phyloP scores from a whole-genome alignment of 2,797 vertebrate species.

The Apogon talboti region DNA sequence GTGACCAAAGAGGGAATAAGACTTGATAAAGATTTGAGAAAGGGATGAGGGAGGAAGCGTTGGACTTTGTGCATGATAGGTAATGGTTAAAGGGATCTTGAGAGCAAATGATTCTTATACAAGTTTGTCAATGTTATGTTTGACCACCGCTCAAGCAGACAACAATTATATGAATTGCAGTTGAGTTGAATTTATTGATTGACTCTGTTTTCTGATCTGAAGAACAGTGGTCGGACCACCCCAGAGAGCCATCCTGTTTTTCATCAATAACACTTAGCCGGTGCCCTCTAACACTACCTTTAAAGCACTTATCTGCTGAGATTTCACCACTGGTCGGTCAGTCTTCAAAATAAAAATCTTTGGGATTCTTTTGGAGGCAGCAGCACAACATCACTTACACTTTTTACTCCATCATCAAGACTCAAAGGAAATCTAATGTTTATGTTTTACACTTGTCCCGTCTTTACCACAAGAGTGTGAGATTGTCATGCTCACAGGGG shows the following conservation, averaged over 20 bases:
- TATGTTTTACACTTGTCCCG: slow-evolving; percentile 27
- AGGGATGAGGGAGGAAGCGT: neutral
- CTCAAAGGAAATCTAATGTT: slow-evolving; percentile 31
- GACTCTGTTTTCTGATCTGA: slow-evolving; percentile 64
- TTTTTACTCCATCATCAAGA: slow-evolving; percentile 25
- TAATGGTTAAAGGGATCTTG: slow-evolving; percentile 1
- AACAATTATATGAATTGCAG: slow-evolving; percentile 43
- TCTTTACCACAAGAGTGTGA: slow-evolving; percentile 19
- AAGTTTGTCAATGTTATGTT: slow-evolving; percentile 32
- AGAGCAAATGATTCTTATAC: slow-evolving; percentile 27
- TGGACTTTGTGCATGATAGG: neutral
- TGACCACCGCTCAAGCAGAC: slow-evolving; percentile 33
- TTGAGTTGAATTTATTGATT: slow-evolving; percentile 60
- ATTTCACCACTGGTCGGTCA: slow-evolving; percentile 38
- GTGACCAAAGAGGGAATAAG: slow-evolving; percentile 2
- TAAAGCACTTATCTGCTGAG: slow-evolving; percentile 49
- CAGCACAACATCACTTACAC: slow-evolving; percentile 15
- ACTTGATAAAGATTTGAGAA: slow-evolving; percentile 11
- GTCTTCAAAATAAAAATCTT: slow-evolving; percentile 33
- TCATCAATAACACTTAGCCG: slow-evolving; percentile 72
- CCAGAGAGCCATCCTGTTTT: slow-evolving; percentile 56
- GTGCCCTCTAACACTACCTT: slow-evolving; percentile 46
- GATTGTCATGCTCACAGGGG: slow-evolving; percentile 46
- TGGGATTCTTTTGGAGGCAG: slow-evolving; percentile 16
- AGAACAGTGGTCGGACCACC: slow-evolving; percentile 52